phyloP scores from a whole-genome alignment of 64 coral and sea anemone genomes.

The Montipora cactus region DNA sequence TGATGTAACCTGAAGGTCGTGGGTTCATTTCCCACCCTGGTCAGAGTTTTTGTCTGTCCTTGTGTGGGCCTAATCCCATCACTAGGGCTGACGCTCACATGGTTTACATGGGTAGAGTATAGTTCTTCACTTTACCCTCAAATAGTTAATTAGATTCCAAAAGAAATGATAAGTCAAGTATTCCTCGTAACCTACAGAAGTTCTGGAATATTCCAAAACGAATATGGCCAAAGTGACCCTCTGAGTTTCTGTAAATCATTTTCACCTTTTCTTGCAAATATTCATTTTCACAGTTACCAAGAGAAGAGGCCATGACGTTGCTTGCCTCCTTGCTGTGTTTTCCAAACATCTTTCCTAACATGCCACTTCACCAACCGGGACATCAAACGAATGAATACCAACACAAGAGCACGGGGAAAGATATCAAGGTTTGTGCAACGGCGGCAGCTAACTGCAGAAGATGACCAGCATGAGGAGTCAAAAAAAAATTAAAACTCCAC shows the following conservation, averaged over 20 bases:
- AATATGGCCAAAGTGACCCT: no score
- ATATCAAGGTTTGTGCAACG: conserved; percentile 83
- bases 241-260: not conserved
- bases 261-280: not conserved
- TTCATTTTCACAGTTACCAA: conserved; percentile 66
- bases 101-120: not conserved
- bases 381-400: conserved; percentile 77
- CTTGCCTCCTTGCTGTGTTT: conserved; percentile 90
- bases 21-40: no score
- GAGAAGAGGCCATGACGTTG: conserved; percentile 91
- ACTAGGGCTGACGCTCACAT: no score
- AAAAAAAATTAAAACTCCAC: not conserved
- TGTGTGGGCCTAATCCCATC: no score
- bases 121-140: not conserved
- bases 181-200: no score
- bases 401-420: conserved; percentile 88
- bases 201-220: not conserved
- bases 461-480: not conserved
- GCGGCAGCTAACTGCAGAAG: not conserved
- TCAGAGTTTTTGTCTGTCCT: no score
- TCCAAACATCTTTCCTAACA: conserved; percentile 86
- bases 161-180: no score
- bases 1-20: no score
- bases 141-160: no score
- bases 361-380: conserved; percentile 92